phyloP scores from a whole-genome alignment of 2,888 invertebrate genomes.

The Torymus texanus region DNA sequence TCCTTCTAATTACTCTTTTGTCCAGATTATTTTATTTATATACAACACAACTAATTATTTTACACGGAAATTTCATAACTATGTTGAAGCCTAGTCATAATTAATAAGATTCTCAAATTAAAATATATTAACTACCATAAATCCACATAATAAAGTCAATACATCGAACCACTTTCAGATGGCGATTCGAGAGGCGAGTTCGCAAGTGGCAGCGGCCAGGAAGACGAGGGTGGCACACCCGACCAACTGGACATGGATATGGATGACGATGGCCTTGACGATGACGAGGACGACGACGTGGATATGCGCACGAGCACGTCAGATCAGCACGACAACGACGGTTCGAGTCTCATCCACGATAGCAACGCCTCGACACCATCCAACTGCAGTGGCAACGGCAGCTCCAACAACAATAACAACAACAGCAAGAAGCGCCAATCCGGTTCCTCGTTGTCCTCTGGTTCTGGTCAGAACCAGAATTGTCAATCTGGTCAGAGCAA shows the following conservation, averaged over 20 bases:
- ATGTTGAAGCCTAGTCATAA: too few relatives aligned
- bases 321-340: constrained; percentile 66
- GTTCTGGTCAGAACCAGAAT: constrained; percentile 23
- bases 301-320: constrained; percentile 70
- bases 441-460: constrained; percentile 10
- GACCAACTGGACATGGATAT: constrained; percentile 74
- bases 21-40: too few relatives aligned
- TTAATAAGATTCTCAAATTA: too few relatives aligned
- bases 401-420: constrained; percentile 48
- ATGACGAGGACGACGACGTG: constrained; percentile 76
- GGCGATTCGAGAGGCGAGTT: constrained; percentile 75
- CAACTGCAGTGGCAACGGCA: constrained; percentile 52
- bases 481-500: constrained; percentile 43
- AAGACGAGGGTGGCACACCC: constrained; percentile 70
- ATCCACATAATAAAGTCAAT: too few relatives aligned
- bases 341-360: constrained; percentile 61
- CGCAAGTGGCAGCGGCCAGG: constrained; percentile 74
- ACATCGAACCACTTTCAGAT: constrained; percentile 71
- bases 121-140: too few relatives aligned
- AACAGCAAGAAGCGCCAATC: constrained; percentile 47
- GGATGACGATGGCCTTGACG: constrained; percentile 76
- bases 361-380: constrained; percentile 59
- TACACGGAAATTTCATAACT: too few relatives aligned
- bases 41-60: too few relatives aligned
- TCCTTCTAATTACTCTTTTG: too few relatives aligned